These are phyloP conservation scores for Dasysyrphus tricinctus DNA, from an alignment of 2,888 invertebrate genomes.

Conservation along the genomic window DNA sequence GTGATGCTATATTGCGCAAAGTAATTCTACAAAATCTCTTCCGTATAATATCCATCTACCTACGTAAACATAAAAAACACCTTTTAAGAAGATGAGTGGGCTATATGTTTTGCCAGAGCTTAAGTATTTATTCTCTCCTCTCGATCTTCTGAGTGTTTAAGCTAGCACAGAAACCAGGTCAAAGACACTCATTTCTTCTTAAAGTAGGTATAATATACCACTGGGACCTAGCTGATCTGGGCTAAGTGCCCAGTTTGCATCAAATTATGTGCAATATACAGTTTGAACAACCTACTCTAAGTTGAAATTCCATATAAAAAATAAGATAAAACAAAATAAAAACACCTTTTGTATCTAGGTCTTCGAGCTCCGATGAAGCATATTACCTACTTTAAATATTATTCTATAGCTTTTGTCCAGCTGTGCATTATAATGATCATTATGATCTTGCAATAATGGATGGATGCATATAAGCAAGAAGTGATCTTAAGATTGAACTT, in stretches of 20 bases:
- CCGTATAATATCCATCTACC: not conserved
- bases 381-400: not conserved
- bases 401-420: conserved; percentile 29
- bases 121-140: not conserved
- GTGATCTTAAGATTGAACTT: conserved; percentile 24
- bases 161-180: conserved; percentile 26
- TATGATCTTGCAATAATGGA: conserved; percentile 17
- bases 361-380: conserved; percentile 15
- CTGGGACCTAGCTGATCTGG: not conserved
- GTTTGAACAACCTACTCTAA: conserved; percentile 30
- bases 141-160: not conserved
- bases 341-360: conserved; percentile 23
- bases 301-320: conserved; percentile 10
- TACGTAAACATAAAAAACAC: conserved; percentile 10
- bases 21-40: conserved; percentile 3
- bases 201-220: conserved; percentile 13
- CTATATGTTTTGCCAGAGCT: not conserved
- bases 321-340: not conserved
- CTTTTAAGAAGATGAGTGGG: not conserved
- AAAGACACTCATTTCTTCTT: conserved; percentile 32
- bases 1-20: not conserved
- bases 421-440: conserved; percentile 20
- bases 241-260: conserved; percentile 41
- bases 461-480: not conserved
- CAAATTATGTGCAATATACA: conserved; percentile 35